phyloP scores from a whole-genome alignment of 2,888 invertebrate species.

The Ennomos quercinarius region DNA sequence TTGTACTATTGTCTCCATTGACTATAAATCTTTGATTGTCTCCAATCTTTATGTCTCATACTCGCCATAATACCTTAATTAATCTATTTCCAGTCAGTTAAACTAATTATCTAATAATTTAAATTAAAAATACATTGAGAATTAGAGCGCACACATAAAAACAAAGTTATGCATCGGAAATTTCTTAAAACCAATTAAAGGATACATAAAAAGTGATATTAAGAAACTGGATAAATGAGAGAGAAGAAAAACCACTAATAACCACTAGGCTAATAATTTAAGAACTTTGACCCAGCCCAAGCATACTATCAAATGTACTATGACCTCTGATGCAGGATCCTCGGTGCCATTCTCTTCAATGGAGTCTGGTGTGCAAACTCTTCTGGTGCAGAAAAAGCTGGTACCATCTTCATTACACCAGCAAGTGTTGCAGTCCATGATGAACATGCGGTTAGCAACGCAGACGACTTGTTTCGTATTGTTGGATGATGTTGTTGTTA shows the following conservation, averaged over 20 bases:
- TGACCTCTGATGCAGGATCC: conserved; percentile 60
- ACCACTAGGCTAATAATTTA: not conserved
- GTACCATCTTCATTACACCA: conserved; percentile 82
- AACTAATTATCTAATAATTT: too few relatives aligned
- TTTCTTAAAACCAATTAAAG: too few relatives aligned
- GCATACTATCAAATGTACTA: conserved; percentile 26
- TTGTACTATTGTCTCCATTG: too few relatives aligned
- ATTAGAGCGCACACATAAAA: too few relatives aligned
- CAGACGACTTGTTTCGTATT: conserved; percentile 62
- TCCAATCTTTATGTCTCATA: too few relatives aligned
- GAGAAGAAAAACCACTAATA: too few relatives aligned
- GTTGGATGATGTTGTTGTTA: conserved; percentile 41
- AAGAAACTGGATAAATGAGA: conserved; percentile 4
- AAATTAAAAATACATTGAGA: not conserved
- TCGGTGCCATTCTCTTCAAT: conserved; percentile 55
- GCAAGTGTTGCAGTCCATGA: conserved; percentile 80
- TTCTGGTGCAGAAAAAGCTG: conserved; percentile 78
- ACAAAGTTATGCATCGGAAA: too few relatives aligned
- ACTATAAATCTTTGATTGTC: too few relatives aligned
- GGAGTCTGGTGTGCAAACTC: conserved; percentile 64
- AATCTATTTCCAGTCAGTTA: too few relatives aligned
- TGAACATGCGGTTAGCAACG: conserved; percentile 75
- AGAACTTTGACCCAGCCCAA: conserved; percentile 12
- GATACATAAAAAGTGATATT: not conserved
- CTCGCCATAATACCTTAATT: too few relatives aligned